Evolutionary conservation across 2,113 vertebrate genomes (phyloP).

Genomic region (Sakesphorus luctuosus): DNA sequence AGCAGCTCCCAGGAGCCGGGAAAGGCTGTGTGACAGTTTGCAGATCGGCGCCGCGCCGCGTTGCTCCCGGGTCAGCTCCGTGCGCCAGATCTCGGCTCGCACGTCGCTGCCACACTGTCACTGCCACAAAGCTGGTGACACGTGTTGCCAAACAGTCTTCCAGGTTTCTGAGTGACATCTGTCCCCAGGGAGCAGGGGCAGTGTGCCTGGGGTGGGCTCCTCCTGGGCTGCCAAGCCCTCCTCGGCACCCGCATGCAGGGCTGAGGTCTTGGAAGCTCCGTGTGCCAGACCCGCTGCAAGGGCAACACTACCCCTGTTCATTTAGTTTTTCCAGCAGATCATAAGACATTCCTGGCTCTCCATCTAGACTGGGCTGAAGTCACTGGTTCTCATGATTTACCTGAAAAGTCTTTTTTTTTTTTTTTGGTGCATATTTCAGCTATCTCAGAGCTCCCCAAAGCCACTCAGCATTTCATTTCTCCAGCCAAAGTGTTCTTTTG

Average conservation of each 20-base stretch:
- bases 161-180: not conserved
- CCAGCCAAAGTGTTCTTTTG: not conserved
- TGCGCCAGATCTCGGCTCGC: not conserved
- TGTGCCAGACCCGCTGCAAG: accelerated
- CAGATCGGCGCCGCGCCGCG: accelerated
- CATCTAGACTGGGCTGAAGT: not conserved
- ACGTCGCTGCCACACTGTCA: not conserved
- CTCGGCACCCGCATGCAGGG: not conserved
- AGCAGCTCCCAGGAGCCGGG: not conserved
- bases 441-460: not conserved
- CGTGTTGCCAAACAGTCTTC: not conserved
- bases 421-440: not conserved
- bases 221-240: not conserved
- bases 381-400: not conserved
- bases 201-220: not conserved
- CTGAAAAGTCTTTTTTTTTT: not conserved
- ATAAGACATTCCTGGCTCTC: not conserved
- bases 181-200: not conserved
- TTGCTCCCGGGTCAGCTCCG: not conserved
- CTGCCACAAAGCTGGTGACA: not conserved
- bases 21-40: not conserved
- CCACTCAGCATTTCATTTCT: not conserved
- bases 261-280: not conserved
- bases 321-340: not conserved
- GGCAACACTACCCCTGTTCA: accelerated